Base-by-base conservation (phyloP, 2,113 vertebrate genomes). In the Amphiprion percula region DNA sequence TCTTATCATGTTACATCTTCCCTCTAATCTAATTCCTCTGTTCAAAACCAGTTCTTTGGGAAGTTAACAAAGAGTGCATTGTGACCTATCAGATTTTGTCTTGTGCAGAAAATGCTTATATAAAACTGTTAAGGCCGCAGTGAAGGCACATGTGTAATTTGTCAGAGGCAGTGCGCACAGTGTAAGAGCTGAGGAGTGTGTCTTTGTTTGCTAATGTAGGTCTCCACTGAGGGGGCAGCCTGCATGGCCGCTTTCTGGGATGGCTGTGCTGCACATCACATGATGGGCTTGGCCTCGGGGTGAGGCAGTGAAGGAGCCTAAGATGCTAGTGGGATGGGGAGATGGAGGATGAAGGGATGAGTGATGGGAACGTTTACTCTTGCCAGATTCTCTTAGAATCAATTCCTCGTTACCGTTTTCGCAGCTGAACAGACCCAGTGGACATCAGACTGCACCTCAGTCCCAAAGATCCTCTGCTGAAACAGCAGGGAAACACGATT, bases 201-300 rank as follows among this genome's bases (percentile, higher is more conserved):
- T 77, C 91, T 92, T 93, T 94, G 90, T 93, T 80, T 75, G 64
- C 81, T 86, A 89, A 93, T 90, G 90, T 92, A 92, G 93, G 90
- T 90, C 91, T 87, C 50, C 52, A 70, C 74, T 76, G 71, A 78
- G 82, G 83, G 91, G 90, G 55, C 16, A 12, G 74, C 60, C 68
- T 72, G 73, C 70, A 86, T 81, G 90, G 75, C 85, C 7, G 74
- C 68, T 90, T 91, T 90, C 90, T 90, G 88, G 79, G 82, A 84
- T 69, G 52, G 53, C 77, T 39, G 80, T 44, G 69, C 84, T 80
- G 64, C 80, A 67, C 68, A 80, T 91, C 88, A 86, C 89, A 90
- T 90, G 91, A 88, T 85, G 89, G 86, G 89, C 77, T 79, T 71
- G 90, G 86, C 90, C 88, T 86, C 74, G 0, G 90, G 92, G 87